Evolutionary conservation across 1,140 invertebrate genomes (phyloP), one percentile per base, ranked within the genome.

Genomic region (Zaprionus camerounensis): DNA sequence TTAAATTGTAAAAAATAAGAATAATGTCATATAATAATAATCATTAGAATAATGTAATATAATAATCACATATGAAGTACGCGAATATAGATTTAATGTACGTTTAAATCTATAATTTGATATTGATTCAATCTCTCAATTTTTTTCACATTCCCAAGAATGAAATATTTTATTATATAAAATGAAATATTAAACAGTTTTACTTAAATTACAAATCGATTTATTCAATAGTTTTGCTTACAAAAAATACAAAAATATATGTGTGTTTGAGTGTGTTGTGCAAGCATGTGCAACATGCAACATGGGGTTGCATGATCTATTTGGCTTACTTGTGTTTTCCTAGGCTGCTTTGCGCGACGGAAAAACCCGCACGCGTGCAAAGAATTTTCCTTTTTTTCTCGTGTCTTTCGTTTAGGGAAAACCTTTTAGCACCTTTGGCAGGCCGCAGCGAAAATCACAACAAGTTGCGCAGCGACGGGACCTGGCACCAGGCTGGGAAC

Each of bases 391-490:
- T 49, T 49, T 58, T 57, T 13, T 34, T 56, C 20, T 36, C 12
- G 17, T 36, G 26, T 24, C 41, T 34, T 41, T 46, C 13, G 3
- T 5, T 72, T 24, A 12, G 70, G 74, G 51, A 88, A 88, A 88
- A 88, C 85, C 85, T 88, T 90, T 88, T 88, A 88, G 85, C 84
- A 88, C 84, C 75, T 88, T 73, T 51, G 78, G 20, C 81, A 41
- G 78, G 55, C 67, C 77, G 26, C 80, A 74, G 78, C 58, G 26
- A 58, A 86, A 87, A 87, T 87, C 73, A 78, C 71, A 87, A 88
- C 83, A 87, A 87, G 83, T 88, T 87, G 73, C 66, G 64, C 79
- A 61, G 34, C 15, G 68, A 51, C 3, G 68, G 36, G 24, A 62
- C 22, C 53, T 31, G 28, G n/a, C 28, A 26, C 34, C 22, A 58